phyloP scores from a whole-genome alignment of 2,797 vertebrate species.

The Caiman crocodilus region DNA sequence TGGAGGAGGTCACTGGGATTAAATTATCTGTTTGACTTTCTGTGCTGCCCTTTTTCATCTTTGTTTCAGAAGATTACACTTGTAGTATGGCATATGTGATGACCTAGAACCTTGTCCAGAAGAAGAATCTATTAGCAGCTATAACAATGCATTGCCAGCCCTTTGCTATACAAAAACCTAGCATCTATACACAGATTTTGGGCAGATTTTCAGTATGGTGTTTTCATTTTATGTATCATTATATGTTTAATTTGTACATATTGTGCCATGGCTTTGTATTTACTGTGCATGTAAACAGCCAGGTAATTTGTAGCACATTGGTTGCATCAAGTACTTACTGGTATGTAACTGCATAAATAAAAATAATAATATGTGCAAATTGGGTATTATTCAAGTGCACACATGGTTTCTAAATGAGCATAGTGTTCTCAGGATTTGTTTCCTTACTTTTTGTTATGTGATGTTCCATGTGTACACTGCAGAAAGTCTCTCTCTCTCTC shows the following conservation, averaged over 20 bases:
- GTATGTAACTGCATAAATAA: not conserved
- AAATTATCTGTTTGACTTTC: not conserved
- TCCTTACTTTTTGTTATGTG: not conserved
- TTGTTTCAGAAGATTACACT: not conserved
- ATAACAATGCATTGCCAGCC: not conserved
- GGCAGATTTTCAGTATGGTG: not conserved
- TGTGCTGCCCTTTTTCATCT: not conserved
- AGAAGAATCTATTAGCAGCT: not conserved
- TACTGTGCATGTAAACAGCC: not conserved
- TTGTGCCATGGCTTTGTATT: not conserved
- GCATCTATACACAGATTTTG: not conserved
- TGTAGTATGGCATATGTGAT: not conserved
- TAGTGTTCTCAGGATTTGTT: not conserved
- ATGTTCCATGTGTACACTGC: not conserved
- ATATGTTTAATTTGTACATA: not conserved
- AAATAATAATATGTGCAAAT: not conserved
- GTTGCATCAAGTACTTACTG: not conserved
- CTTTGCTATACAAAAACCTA: not conserved
- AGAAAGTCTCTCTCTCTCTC: not conserved
- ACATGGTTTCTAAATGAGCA: not conserved
- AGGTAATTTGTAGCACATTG: not conserved
- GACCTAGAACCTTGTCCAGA: not conserved
- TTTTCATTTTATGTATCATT: not conserved
- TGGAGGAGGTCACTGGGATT: not conserved
- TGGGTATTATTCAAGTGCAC: not conserved